phyloP scores from a whole-genome alignment of 2,113 vertebrate genomes.

The Chamaetylas fuelleborni region DNA sequence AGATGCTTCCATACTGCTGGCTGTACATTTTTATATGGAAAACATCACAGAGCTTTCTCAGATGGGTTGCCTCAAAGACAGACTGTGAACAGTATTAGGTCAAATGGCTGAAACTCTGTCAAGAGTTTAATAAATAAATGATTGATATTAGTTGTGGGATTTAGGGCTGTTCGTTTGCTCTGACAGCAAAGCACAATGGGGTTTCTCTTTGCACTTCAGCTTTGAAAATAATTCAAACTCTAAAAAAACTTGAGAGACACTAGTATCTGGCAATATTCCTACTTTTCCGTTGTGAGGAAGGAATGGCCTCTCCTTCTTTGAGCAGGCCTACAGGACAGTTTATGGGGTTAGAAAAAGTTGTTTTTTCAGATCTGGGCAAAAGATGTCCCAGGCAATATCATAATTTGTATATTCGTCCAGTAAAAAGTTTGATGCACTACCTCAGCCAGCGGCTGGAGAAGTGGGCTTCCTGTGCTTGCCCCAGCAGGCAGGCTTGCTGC shows the following conservation, averaged over 20 bases:
- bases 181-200: not conserved
- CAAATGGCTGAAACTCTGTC: not conserved
- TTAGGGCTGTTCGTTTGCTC: not conserved
- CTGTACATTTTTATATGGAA: not conserved
- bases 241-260: not conserved
- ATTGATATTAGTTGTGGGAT: not conserved
- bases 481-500: not conserved
- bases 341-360: not conserved
- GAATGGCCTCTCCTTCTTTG: not conserved
- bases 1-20: not conserved
- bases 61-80: not conserved
- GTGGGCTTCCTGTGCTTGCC: not conserved
- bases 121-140: not conserved
- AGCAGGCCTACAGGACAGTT: not conserved
- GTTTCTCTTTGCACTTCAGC: not conserved
- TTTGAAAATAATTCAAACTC: not conserved
- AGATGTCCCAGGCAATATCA: not conserved
- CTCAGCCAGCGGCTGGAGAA: not conserved
- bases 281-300: not conserved
- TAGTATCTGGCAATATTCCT: not conserved
- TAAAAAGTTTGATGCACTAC: not conserved
- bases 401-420: not conserved
- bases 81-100: not conserved
- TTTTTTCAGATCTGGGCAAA: not conserved
- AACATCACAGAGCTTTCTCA: not conserved